Percentiles rank a stretch among this genome's conserved stretches.
phyloP scores from a whole-genome alignment of 2,888 invertebrate species.

The Ochropleura leucogaster region DNA sequence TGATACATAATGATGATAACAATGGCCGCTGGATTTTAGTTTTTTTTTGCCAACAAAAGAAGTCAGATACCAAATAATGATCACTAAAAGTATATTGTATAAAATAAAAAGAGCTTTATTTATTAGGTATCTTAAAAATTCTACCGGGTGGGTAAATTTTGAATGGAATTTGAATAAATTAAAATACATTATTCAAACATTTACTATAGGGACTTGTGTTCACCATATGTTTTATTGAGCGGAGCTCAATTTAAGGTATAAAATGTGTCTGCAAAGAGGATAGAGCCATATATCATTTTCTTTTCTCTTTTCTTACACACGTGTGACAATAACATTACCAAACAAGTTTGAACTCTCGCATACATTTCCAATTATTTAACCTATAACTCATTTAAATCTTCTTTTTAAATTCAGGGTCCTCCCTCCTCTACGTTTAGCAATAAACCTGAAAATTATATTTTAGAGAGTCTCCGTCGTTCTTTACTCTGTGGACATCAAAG shows the following conservation, averaged over 20 bases:
- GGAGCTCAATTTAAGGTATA: too few species aligned
- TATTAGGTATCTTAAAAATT: conserved; percentile 24
- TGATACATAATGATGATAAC: background rate
- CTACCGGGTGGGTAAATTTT: conserved; percentile 16
- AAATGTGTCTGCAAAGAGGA: too few species aligned
- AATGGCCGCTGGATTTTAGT: too few species aligned
- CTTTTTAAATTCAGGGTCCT: background rate
- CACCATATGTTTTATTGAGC: conserved; percentile 3
- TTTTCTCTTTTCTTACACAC: too few species aligned
- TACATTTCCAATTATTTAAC: too few species aligned
- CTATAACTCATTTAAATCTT: background rate
- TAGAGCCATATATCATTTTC: too few species aligned
- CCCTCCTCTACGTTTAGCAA: background rate
- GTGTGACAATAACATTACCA: too few species aligned
- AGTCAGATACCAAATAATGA: conserved; percentile 18
- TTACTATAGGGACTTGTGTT: conserved; percentile 12
- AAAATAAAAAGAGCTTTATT: conserved; percentile 34
- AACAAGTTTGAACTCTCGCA: too few species aligned
- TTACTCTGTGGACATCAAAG: conserved; percentile 76
- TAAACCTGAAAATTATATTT: background rate
- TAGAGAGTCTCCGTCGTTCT: background rate
- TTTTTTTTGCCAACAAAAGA: background rate
- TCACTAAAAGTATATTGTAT: conserved; percentile 26
- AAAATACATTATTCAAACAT: conserved; percentile 31
- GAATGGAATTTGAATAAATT: conserved; percentile 56